These are phyloP conservation scores for Triops cancriformis DNA, from an alignment of 1,140 invertebrate species.

Conservation along the genomic window DNA sequence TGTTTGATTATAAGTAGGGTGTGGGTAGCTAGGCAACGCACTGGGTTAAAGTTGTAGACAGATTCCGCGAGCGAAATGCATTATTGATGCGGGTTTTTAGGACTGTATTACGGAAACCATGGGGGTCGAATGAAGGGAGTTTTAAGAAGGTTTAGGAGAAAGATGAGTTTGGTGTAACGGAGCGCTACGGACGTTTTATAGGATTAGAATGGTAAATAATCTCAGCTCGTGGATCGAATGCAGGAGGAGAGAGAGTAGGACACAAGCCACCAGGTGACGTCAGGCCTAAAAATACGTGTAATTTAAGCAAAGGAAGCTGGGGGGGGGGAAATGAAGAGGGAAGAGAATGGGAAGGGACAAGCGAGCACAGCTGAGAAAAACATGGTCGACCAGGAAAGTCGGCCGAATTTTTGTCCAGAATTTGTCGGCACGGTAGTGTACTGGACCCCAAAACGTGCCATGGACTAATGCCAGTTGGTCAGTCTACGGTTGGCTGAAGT, in stretches of 20 bases:
- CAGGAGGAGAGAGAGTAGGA: background rate
- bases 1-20: too few relatives aligned
- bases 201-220: slow-evolving; percentile 11
- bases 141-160: too few relatives aligned
- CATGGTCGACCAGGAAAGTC: background rate
- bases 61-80: too few relatives aligned
- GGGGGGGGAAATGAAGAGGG: background rate
- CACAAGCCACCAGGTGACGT: slow-evolving; percentile 4
- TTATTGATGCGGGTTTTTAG: too few relatives aligned
- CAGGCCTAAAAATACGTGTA: slow-evolving; percentile 5
- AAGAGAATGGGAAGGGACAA: background rate
- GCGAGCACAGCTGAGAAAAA: slow-evolving; percentile 34
- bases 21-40: too few relatives aligned
- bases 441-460: background rate
- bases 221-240: background rate
- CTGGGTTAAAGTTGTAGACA: too few relatives aligned
- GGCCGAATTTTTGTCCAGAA: background rate
- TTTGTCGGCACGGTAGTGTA: too few relatives aligned
- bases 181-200: background rate
- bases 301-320: background rate
- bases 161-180: too few relatives aligned
- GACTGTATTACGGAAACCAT: too few relatives aligned
- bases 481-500: background rate
- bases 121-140: too few relatives aligned
- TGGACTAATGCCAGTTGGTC: background rate